These are phyloP conservation scores for Alosa sapidissima DNA, from an alignment of 2,797 vertebrate genomes.

Conservation along the genomic window DNA sequence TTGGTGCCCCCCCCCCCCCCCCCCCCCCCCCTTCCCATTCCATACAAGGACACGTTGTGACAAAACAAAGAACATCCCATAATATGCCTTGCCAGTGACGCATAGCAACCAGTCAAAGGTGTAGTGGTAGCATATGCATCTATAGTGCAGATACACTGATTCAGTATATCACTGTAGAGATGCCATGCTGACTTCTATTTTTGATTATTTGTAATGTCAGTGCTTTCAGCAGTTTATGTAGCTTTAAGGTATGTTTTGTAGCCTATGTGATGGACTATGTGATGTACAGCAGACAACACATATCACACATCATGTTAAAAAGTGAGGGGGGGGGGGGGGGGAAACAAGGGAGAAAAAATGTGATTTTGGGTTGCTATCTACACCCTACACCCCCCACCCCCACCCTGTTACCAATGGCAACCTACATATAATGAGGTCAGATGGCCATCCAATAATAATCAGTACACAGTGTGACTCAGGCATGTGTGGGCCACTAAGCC, in stretches of 20 bases:
- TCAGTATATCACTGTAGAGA: neutral
- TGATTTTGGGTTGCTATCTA: conserved; percentile 63
- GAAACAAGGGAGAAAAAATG: conserved; percentile 8
- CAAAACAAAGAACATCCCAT: conserved; percentile 80
- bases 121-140: conserved; percentile 54
- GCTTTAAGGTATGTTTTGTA: neutral
- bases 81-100: conserved; percentile 60
- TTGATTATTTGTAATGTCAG: conserved; percentile 8
- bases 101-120: conserved; percentile 74
- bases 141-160: neutral
- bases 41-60: conserved; percentile 75
- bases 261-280: neutral
- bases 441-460: conserved; percentile 72
- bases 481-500: conserved; percentile 50
- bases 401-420: conserved; percentile 64
- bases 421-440: conserved; percentile 75
- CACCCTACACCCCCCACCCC: neutral
- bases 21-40: conserved; percentile 50
- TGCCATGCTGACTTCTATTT: neutral
- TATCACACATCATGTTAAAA: neutral
- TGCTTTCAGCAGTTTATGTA: conserved; percentile 17
- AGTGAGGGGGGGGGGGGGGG: neutral
- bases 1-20: conserved; percentile 39
- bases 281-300: neutral
- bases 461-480: conserved; percentile 52